Percentiles rank a stretch among this genome's conserved stretches.
phyloP scores from a whole-genome alignment of 1,140 invertebrate species.

The Streblospio benedicti region DNA sequence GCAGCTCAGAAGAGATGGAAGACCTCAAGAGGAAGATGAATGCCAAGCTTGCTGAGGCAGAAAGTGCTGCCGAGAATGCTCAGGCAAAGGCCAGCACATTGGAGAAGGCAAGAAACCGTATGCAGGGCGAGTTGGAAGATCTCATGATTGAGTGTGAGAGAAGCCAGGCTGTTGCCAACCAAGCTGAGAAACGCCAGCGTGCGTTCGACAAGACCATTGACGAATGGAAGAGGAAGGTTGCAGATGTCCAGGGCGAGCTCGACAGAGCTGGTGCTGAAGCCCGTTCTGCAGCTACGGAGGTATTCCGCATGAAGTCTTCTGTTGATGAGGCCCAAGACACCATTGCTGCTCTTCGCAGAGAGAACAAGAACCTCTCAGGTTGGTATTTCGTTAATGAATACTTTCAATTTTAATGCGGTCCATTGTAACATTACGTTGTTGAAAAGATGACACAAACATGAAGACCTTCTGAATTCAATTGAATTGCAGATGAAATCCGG shows the following conservation, averaged over 20 bases:
- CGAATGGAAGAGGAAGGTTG: constrained; percentile 99
- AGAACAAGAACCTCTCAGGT: constrained; percentile 96
- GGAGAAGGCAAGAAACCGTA: constrained; percentile 73
- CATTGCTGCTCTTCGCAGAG: constrained; percentile 89
- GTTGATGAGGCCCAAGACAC: constrained; percentile 94
- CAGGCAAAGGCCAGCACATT: constrained; percentile 52
- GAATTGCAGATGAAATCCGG: constrained; percentile 80
- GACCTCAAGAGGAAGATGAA: constrained; percentile 95
- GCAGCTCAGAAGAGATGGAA: constrained; percentile 93
- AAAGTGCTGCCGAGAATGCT: constrained; percentile 58
- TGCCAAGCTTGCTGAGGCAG: constrained; percentile 89
- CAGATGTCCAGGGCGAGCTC: constrained; percentile 90
- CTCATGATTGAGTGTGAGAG: constrained; percentile 95
- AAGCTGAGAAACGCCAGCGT: constrained; percentile 99
- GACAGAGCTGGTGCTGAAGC: constrained; percentile 98
- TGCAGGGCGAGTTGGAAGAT: constrained; percentile 95
- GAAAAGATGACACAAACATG: background rate
- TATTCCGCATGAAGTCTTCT: constrained; percentile 95
- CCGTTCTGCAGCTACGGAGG: constrained; percentile 97
- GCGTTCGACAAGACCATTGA: constrained; percentile 98
- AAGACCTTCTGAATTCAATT: background rate
- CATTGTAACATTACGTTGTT: background rate
- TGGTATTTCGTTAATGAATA: constrained; percentile 12
- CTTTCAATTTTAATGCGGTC: background rate
- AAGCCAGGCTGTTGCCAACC: constrained; percentile 86